phyloP scores from a whole-genome alignment of 2,888 invertebrate species.

The Aproaerema taeniolella region DNA sequence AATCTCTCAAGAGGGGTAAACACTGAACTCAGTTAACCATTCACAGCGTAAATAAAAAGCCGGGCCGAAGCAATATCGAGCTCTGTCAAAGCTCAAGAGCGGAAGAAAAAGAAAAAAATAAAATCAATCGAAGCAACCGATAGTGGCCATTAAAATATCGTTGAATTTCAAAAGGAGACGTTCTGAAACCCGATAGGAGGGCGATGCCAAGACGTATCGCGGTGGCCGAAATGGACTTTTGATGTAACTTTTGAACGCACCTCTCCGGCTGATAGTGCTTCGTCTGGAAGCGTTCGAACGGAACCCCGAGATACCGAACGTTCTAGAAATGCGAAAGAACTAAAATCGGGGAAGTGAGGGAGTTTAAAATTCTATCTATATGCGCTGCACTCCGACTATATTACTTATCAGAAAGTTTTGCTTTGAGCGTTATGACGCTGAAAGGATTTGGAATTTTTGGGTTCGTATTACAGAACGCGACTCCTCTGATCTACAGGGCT shows the following conservation, averaged over 20 bases:
- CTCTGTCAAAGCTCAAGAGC: constrained; percentile 35
- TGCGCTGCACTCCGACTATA: too few species aligned
- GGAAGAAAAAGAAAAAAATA: constrained; percentile 38
- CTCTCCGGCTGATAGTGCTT: constrained; percentile 23
- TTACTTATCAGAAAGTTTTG: too few species aligned
- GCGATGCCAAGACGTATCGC: constrained; percentile 53
- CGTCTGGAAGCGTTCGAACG: constrained; percentile 8
- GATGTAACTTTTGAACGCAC: constrained; percentile 55
- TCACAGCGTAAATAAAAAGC: constrained; percentile 56
- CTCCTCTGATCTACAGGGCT: too few species aligned
- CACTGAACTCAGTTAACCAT: constrained; percentile 31
- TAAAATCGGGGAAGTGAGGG: neutral
- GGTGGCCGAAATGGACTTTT: constrained; percentile 62
- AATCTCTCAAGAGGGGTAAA: constrained; percentile 23
- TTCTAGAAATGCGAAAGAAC: neutral
- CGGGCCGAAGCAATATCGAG: constrained; percentile 53
- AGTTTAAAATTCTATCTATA: neutral
- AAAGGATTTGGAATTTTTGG: too few species aligned
- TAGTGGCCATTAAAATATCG: constrained; percentile 75
- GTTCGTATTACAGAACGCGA: too few species aligned
- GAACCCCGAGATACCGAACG: neutral
- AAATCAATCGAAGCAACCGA: constrained; percentile 55
- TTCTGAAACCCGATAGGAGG: constrained; percentile 41
- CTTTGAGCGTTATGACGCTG: too few species aligned
- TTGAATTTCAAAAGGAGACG: constrained; percentile 67